These are phyloP conservation scores for Hyles euphorbiae DNA, from an alignment of 1,140 invertebrate genomes.

Conservation along the genomic window DNA sequence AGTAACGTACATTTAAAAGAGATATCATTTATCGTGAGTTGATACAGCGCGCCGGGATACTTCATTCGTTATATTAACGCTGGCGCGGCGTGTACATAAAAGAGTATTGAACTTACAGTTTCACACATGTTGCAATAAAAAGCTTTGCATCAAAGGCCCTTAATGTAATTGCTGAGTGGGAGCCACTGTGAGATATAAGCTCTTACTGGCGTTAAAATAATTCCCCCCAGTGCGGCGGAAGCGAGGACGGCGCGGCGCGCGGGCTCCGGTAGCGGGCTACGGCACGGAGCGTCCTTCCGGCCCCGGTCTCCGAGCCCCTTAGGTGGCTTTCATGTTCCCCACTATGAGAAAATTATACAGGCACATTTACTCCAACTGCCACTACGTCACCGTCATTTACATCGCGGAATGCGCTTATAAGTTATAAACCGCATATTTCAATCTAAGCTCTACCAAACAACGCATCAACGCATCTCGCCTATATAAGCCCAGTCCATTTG, in stretches of 20 bases:
- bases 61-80: conserved; percentile 12
- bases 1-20: too few species aligned
- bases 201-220: conserved; percentile 35
- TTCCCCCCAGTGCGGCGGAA: conserved; percentile 29
- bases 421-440: too few species aligned
- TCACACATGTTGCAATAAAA: conserved; percentile 19
- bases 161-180: conserved; percentile 35
- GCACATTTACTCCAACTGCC: conserved; percentile 13
- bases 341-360: conserved; percentile 25
- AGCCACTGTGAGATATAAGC: conserved; percentile 16
- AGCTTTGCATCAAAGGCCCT: conserved; percentile 26
- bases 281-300: conserved; percentile 37
- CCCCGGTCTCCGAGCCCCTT: conserved; percentile 22
- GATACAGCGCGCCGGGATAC: conserved; percentile 5
- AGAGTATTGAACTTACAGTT: conserved; percentile 15
- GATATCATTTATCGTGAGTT: not conserved
- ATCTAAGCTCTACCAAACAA: too few species aligned
- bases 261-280: conserved; percentile 28
- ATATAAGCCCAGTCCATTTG: not conserved
- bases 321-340: conserved; percentile 25
- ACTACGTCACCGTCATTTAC: conserved; percentile 4
- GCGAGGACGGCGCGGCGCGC: conserved; percentile 23
- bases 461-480: too few species aligned
- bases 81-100: conserved; percentile 7
- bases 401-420: not conserved